Evolutionary conservation across 2,797 vertebrate genomes (phyloP).

Genomic region (Esox lucius): DNA sequence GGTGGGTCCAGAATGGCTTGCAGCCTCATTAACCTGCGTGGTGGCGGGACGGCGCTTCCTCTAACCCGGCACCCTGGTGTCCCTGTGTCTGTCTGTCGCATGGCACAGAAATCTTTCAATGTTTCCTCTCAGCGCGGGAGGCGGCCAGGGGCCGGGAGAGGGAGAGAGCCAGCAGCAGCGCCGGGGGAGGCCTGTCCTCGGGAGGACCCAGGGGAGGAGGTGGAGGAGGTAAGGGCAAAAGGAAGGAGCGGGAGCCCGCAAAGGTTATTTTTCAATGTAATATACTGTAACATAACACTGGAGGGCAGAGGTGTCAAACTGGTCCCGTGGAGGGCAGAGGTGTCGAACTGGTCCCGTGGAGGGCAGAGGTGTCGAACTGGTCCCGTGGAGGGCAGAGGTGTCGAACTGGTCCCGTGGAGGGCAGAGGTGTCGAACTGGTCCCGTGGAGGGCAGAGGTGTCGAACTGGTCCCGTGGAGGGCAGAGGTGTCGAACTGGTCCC

Average conservation of each 20-base stretch:
- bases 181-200: slow-evolving; percentile 66
- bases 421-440: no score
- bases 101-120: slow-evolving; percentile 99
- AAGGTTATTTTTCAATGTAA: no score
- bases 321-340: no score
- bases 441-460: no score
- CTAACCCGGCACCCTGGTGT: slow-evolving; percentile 65
- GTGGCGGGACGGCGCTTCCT: slow-evolving; percentile 10
- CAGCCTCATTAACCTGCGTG: neutral
- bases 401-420: no score
- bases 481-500: no score
- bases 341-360: no score
- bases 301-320: neutral
- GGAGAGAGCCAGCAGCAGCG: slow-evolving; percentile 80
- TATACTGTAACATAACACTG: no score
- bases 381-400: no score
- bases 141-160: slow-evolving; percentile 90
- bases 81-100: slow-evolving; percentile 69
- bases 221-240: neutral
- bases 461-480: no score
- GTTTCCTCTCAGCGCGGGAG: slow-evolving; percentile 99
- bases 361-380: no score
- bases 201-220: slow-evolving; percentile 50
- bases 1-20: no score
- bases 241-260: neutral